These are phyloP conservation scores for Vombatus ursinus DNA, from an alignment of 2,113 vertebrate species.

Conservation along the genomic window DNA sequence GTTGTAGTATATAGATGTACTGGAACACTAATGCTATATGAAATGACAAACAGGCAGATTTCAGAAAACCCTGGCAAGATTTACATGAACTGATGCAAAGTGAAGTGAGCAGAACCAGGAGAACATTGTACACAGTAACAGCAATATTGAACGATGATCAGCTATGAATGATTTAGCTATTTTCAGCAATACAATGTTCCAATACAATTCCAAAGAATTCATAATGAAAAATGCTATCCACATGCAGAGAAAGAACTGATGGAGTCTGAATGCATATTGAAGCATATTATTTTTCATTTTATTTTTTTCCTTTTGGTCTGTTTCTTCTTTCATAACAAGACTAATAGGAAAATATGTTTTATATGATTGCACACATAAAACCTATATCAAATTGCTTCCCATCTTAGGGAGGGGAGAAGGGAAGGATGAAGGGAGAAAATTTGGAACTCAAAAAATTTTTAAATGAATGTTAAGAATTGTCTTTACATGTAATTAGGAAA, in stretches of 20 bases:
- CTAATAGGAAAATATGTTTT: not conserved
- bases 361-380: not conserved
- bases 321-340: not conserved
- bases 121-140: not conserved
- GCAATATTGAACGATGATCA: not conserved
- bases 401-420: not conserved
- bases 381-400: too few species aligned
- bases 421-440: not conserved
- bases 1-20: too few species aligned
- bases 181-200: not conserved
- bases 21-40: not conserved
- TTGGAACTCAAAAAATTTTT: not conserved
- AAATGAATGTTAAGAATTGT: not conserved
- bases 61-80: not conserved
- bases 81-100: not conserved
- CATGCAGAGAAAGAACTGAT: not conserved
- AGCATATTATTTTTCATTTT: not conserved
- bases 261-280: not conserved
- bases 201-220: not conserved
- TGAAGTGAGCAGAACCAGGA: not conserved
- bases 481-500: not conserved
- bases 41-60: not conserved
- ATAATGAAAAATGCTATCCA: not conserved
- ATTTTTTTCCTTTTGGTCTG: not conserved
- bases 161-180: not conserved